Base-by-base conservation (phyloP, 2,113 vertebrate genomes). In the Cyprinus carpio region DNA sequence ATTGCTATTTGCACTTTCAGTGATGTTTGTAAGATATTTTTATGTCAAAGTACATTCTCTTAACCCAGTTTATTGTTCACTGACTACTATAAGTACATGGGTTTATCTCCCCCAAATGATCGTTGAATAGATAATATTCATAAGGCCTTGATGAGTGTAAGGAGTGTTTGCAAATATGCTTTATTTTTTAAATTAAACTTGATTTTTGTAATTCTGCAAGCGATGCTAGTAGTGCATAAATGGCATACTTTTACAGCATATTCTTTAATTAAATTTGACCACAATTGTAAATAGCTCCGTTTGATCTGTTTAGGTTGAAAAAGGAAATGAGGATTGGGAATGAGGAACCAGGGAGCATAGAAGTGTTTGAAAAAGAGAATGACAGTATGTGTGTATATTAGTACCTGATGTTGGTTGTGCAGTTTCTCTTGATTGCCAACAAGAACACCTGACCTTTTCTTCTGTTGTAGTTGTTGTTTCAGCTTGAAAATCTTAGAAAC, bases 401-500 rank as follows among this genome's bases (percentile, higher is more conserved):
- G 12, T 65, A 95, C 93, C 8, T 93, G 95, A 27, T 91, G 91
- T 5, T 93, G 92, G 46, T 77, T 85, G 82, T 90, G 94, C 84
- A 92, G 93, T 84, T 90, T 84, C 71, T 95, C 96, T 90, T 93
- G 95, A 25, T 96, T 94, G 43, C 93, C 94, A 23, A 93, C 93
- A 0, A 95, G 93, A 90, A 93, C 94, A 0, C 93, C 93, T 83
- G 94, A 90, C 87, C 91, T 93, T 86, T 80, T 87, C 82, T 88
- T 87, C 82, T 93, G 93, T 92, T 97, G 96, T 87, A 97, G 94
- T 87, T n/a, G n/a, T 15, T 40, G 37, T 40, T 40, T 96, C 90
- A 97, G 91, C 90, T 96, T 97, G 87, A 94, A 90, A 27, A 97
- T 94, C 96, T 97, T 72, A 88, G 15, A 37, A 87, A 84, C 62